Conservation (phyloP, 2,113 vertebrate species). For the Megaceryle torquata region DNA sequence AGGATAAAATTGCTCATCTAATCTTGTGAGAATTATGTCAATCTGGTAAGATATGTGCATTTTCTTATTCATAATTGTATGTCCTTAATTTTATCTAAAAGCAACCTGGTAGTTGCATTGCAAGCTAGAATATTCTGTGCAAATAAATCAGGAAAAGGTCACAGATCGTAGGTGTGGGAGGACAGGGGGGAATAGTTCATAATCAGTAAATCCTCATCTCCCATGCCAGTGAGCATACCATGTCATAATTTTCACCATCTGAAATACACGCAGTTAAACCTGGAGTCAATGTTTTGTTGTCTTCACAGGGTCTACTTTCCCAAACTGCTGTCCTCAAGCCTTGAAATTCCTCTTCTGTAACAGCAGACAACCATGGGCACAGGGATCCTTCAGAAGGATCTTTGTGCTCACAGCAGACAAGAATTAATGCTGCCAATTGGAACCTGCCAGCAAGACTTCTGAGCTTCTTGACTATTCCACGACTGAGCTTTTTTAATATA, state of each 20-base stretch:
- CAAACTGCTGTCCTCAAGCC: background rate
- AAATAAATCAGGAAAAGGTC: background rate
- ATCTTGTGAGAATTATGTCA: background rate
- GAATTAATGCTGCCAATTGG: background rate
- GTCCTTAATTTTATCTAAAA: background rate
- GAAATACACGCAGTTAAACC: background rate
- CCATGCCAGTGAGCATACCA: accelerated
- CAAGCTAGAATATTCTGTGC: background rate
- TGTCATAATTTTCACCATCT: background rate
- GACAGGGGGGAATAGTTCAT: background rate
- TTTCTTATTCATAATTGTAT: background rate
- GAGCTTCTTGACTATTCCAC: background rate
- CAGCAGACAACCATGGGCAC: background rate
- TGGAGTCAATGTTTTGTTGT: background rate
- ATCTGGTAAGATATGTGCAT: background rate
- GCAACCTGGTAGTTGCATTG: background rate
- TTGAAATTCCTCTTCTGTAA: background rate
- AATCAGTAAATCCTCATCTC: background rate
- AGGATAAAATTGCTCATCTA: background rate
- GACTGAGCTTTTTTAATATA: background rate
- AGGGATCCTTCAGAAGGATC: background rate
- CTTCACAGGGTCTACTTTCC: background rate
- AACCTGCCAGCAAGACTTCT: background rate
- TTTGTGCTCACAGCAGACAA: background rate
- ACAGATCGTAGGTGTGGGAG: background rate